Percentiles rank a stretch among this genome's conserved stretches.
Conservation (phyloP, 2,113 vertebrate species). For the Nematolebias whitei region DNA sequence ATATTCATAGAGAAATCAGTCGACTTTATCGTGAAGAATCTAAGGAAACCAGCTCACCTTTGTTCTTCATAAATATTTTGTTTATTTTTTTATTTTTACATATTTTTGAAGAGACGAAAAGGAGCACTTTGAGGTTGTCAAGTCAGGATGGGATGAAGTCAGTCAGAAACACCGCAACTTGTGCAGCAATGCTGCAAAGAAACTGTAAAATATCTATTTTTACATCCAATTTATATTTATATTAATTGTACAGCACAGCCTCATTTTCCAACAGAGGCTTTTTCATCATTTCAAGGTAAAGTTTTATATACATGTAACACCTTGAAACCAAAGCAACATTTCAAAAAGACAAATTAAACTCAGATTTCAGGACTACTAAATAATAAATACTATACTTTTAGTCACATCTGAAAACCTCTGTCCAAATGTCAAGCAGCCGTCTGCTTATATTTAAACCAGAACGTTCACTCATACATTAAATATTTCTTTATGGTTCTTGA, state of each 20-base stretch:
- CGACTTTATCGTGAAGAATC: constrained; percentile 18
- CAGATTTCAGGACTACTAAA: constrained; percentile 50
- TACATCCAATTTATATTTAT: constrained; percentile 65
- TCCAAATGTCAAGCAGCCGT: constrained; percentile 15
- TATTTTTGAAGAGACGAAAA: constrained; percentile 12
- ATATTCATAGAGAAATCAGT: constrained; percentile 1
- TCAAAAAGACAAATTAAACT: constrained; percentile 58
- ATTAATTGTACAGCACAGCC: constrained; percentile 47
- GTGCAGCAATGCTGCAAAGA: constrained; percentile 41
- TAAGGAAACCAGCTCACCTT: neutral
- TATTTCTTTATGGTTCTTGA: constrained; percentile 23
- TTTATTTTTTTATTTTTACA: neutral
- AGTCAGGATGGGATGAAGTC: constrained; percentile 8
- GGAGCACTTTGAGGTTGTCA: neutral
- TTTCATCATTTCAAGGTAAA: constrained; percentile 29
- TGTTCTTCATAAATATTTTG: constrained; percentile 1
- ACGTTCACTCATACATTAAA: constrained; percentile 4
- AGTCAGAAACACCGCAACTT: constrained; percentile 22
- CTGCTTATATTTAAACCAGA: constrained; percentile 12
- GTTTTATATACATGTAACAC: constrained; percentile 58
- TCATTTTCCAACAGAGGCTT: constrained; percentile 41
- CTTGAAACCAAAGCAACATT: constrained; percentile 25
- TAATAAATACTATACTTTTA: constrained; percentile 63
- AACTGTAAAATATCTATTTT: constrained; percentile 56
- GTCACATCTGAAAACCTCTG: constrained; percentile 28